Conservation (phyloP, 2,797 vertebrate genomes). For the Peromyscus nudipes region DNA sequence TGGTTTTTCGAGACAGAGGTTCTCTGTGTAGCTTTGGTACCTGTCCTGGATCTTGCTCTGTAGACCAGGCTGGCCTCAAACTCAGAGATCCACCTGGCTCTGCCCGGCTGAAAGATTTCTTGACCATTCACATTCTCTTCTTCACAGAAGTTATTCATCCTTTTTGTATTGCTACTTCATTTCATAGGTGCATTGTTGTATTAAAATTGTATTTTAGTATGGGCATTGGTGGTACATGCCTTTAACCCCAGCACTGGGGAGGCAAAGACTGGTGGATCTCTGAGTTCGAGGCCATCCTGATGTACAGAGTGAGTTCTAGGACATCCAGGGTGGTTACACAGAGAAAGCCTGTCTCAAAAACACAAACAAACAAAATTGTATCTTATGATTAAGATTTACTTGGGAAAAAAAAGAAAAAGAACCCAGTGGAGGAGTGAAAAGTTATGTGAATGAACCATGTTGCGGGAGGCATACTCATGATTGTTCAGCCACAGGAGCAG, state of each 20-base stretch:
- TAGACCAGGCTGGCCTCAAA: too few relatives aligned
- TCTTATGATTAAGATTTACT: background rate
- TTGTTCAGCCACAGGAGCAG: slow-evolving; percentile 5
- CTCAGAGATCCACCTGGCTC: too few relatives aligned
- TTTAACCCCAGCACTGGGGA: background rate
- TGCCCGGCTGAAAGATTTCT: background rate
- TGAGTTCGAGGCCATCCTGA: background rate
- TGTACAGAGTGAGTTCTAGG: background rate
- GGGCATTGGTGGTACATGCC: background rate
- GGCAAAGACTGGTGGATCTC: too few relatives aligned
- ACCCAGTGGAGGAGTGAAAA: background rate
- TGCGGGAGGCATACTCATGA: background rate
- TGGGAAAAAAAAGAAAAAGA: background rate
- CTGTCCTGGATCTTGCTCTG: too few relatives aligned
- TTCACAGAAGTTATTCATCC: background rate
- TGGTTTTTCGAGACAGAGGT: too few relatives aligned
- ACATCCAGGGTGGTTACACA: too few relatives aligned
- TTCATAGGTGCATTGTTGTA: background rate
- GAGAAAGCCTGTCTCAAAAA: too few relatives aligned
- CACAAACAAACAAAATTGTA: background rate
- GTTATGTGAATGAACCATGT: slow-evolving; percentile 22
- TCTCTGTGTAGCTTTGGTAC: too few relatives aligned
- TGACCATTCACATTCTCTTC: background rate
- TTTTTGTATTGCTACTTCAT: background rate
- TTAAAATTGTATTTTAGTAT: slow-evolving; percentile 35